Evolutionary conservation across 2,888 invertebrate genomes (phyloP).

Genomic region (Diaperis boleti): DNA sequence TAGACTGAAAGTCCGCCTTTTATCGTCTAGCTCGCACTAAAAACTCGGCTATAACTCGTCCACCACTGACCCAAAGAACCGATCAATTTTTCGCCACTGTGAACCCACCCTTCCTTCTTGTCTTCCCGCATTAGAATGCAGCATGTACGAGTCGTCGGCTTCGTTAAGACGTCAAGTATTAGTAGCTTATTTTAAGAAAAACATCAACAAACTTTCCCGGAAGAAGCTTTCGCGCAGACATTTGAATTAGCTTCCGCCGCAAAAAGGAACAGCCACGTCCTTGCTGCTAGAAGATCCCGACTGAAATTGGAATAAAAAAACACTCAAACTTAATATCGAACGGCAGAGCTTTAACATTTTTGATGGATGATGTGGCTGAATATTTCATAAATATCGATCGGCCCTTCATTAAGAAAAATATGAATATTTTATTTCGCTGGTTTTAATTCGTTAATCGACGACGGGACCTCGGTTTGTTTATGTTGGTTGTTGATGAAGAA

Average conservation of each 20-base stretch:
- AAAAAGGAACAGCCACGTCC: neutral
- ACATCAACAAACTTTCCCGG: neutral
- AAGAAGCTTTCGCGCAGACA: neutral
- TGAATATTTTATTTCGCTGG: constrained; percentile 25
- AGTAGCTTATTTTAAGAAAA: neutral
- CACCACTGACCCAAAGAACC: neutral
- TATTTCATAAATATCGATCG: neutral
- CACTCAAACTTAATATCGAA: neutral
- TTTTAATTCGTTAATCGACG: constrained; percentile 5
- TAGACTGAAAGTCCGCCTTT: neutral
- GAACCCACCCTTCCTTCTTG: neutral
- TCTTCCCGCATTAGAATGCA: neutral
- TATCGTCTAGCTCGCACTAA: neutral
- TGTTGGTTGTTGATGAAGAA: neutral
- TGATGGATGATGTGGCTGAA: neutral
- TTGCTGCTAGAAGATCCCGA: neutral
- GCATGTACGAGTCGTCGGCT: neutral
- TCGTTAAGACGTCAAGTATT: neutral
- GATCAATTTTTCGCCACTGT: neutral
- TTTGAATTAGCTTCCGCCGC: neutral
- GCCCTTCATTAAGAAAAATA: constrained; percentile 11
- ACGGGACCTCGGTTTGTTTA: neutral
- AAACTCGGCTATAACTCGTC: neutral
- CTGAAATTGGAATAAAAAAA: neutral
- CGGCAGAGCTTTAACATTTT: neutral